phyloP scores from a whole-genome alignment of 2,113 vertebrate species.

The Psittacara wagleri region DNA sequence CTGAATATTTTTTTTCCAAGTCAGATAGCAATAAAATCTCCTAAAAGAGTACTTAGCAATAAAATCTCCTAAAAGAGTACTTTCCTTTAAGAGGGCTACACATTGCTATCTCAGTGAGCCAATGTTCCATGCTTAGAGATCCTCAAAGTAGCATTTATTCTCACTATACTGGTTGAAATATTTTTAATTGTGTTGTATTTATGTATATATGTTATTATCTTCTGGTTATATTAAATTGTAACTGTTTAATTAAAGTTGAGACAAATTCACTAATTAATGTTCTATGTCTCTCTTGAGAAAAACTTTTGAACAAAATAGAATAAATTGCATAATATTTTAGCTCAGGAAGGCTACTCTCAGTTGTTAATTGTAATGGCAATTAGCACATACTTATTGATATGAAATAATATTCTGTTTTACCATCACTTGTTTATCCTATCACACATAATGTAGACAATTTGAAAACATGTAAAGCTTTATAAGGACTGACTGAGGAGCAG shows the following conservation, averaged over 20 bases:
- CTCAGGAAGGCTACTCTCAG: not conserved
- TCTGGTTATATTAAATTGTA: not conserved
- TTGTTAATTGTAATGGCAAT: not conserved
- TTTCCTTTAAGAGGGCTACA: not conserved
- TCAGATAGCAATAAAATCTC: not conserved
- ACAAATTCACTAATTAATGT: constrained; percentile 35
- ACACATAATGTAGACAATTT: not conserved
- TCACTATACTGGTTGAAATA: not conserved
- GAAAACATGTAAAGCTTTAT: not conserved
- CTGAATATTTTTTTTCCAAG: not conserved
- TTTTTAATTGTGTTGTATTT: constrained; percentile 7
- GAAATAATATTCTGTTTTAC: not conserved
- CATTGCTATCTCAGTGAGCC: not conserved
- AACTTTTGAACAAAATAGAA: constrained; percentile 13
- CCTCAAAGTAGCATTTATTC: constrained; percentile 4
- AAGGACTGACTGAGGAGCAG: not conserved
- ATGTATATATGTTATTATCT: not conserved
- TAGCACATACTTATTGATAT: not conserved
- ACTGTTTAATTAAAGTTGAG: constrained; percentile 35
- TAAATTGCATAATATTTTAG: constrained; percentile 20
- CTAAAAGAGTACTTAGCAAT: not conserved
- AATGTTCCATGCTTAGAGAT: not conserved
- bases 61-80: not conserved
- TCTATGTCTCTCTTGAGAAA: constrained; percentile 23
- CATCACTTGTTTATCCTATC: not conserved